These are phyloP conservation scores for Rhyacichthys aspro DNA, from an alignment of 2,797 vertebrate genomes.

Conservation along the genomic window DNA sequence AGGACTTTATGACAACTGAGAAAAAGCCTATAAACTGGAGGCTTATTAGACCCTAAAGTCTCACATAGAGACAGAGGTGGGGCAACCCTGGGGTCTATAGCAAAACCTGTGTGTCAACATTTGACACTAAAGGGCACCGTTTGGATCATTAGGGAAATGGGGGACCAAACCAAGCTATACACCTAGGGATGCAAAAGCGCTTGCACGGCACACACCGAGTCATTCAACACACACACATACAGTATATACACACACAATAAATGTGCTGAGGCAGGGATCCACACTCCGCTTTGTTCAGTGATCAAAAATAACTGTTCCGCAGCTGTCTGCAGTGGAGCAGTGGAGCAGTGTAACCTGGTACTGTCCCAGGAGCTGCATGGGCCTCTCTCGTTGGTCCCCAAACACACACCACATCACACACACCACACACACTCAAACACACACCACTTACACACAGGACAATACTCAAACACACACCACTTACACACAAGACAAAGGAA, in stretches of 20 bases:
- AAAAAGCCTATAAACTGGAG: no score
- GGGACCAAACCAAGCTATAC: not conserved
- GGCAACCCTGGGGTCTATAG: no score
- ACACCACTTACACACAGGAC: not conserved
- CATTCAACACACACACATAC: not conserved
- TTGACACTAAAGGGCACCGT: no score
- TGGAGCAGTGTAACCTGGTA: slow-evolving; percentile 63
- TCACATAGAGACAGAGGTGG: no score
- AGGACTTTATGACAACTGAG: no score
- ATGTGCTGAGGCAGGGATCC: slow-evolving; percentile 51
- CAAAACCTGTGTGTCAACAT: no score
- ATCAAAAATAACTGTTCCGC: slow-evolving; percentile 62
- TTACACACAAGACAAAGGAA: no score
- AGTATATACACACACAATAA: slow-evolving; percentile 19
- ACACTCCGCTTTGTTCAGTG: slow-evolving; percentile 40
- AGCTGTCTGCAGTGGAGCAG: slow-evolving; percentile 63
- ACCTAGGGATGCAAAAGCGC: not conserved
- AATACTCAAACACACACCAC: not conserved
- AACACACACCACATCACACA: slow-evolving; percentile 22
- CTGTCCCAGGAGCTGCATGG: slow-evolving; percentile 53
- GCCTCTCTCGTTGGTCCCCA: slow-evolving; percentile 32
- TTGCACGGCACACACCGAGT: no score
- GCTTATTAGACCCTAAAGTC: no score
- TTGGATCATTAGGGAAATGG: not conserved
- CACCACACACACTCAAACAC: slow-evolving; percentile 5